Evolutionary conservation across 2,888 invertebrate species (phyloP), one percentile per base, ranked within the genome.

Genomic region (Dastarcus helophoroides): DNA sequence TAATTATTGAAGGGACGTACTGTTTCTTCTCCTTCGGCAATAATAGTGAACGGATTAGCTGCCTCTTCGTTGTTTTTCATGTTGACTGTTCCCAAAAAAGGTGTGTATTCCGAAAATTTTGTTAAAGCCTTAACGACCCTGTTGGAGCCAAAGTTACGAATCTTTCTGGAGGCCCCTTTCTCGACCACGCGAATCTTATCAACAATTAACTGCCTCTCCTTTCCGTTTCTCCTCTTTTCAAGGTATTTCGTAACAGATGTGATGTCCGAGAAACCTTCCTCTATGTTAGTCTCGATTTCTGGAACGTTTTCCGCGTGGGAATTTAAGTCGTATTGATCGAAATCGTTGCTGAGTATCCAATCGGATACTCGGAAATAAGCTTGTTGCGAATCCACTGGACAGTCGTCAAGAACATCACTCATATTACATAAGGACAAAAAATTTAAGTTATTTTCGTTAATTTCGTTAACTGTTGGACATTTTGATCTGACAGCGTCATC

Each of bases 341-440:
- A 60, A 44, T 59, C 53, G 26, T 55, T 53, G 7, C 46, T 39
- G 33, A 47, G 53, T 14, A 59, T 53, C 60, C 60, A 60, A 22
- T 53, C 49, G 2, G 52, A 48, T 5, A 60, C 54, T 32, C 52
- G 44, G 23, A 43, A 47, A 29, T 46, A 54, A 10, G 41, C 45
- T 29, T 46, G 41, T 21, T 47, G 46, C 6, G 45, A 35, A 26
- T 41, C 32, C 4, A 31, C 25, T 6, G 11, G 28, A 3, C 22
- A 16, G 29, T 33, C 29, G 10, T 36, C 41, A 6, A 45, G 42
- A 4, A 32, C 33, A 13, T 46, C 39, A 21, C 32, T 32, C 44
- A 47, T 46, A 14, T 26, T 26, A 5, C 24, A 23, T 8, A 14
- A 6, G 14, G 26, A 26, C 26, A 9, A 26, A 26, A 26, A 26